Base-by-base conservation (phyloP, 2,888 invertebrate species). In the Drosophila testacea region DNA sequence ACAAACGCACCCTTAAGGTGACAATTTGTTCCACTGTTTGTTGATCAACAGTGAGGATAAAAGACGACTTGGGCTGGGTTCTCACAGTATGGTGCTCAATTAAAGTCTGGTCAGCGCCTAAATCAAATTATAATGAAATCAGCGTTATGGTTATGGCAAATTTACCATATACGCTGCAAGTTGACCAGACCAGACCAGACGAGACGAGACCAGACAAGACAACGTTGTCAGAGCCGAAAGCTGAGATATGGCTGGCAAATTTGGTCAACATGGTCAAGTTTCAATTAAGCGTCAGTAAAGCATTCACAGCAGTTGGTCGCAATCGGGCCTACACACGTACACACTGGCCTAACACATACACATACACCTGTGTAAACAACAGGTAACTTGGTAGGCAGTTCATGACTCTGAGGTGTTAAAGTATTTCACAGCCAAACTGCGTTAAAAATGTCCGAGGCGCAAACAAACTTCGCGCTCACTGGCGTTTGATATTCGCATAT, bases 131-230 rank as follows among this genome's bases (percentile, higher is more conserved):
- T 88, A 85, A 89, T 85, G 85, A 81, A 84, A 89, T 88, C 85
- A 72, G 80, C 82, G 76, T 83, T 85, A 83, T 89, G 90, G 89
- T 86, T 85, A 90, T 90, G 91, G 91, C 79, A 81, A 89, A 87
- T 89, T 91, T 89, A 81, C 91, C 91, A 90, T 88, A 83, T 88
- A 89, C 79, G 90, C 70, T 42, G 36, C 56, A 38, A 39, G 51
- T 59, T 54, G 65, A 51, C 44, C 71, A 65, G 66, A 51, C 44
- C 71, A 65, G 66, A 67, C 50, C 56, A 32, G 50, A 38, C 39
- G 10, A 52, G 46, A 56, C 22, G 11, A 38, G 42, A 68, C 47
- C 50, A 28, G 50, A 44, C 28, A 11, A 54, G 47, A 57, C 30
- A 39, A 55, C 44, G 55, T 16, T 38, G 46, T 46, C 47, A 42